Conservation (phyloP, 2,888 invertebrate species). For the Tribolium freemani region DNA sequence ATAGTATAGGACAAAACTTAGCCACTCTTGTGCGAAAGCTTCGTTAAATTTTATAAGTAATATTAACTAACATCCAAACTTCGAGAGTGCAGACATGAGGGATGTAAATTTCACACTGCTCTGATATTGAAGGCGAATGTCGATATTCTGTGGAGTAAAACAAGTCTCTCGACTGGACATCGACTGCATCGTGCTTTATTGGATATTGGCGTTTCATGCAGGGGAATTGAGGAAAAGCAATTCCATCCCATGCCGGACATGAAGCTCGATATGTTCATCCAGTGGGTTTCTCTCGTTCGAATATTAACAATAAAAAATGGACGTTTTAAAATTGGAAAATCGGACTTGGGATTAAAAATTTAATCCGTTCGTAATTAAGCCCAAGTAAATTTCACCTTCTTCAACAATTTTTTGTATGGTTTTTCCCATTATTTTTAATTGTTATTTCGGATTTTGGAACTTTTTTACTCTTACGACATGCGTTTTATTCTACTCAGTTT, state of each 20-base stretch:
- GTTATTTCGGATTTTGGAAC: no score
- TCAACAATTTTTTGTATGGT: no score
- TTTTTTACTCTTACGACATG: no score
- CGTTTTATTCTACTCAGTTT: no score
- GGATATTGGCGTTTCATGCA: conserved; percentile 10
- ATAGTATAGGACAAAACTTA: no score
- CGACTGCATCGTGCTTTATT: background rate
- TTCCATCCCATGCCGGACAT: conserved; percentile 38
- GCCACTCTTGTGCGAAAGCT: no score
- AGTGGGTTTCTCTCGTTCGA: background rate
- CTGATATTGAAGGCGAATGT: conserved; percentile 10
- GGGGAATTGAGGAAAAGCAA: conserved; percentile 30
- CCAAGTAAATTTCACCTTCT: no score
- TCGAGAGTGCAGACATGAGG: conserved; percentile 1
- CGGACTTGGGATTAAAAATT: no score
- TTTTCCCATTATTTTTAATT: no score
- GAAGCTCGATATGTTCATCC: conserved; percentile 2
- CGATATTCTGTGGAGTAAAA: conserved; percentile 1
- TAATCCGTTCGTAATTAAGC: background rate
- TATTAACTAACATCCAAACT: background rate
- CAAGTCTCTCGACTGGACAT: no score
- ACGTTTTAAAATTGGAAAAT: no score
- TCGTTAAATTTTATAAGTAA: no score
- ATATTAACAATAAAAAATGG: background rate
- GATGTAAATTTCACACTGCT: conserved; percentile 7